A percentile compares a stretch with the other conserved stretches of the same genome.
Conservation (phyloP, 1,140 invertebrate species). For the Spodoptera frugiperda region DNA sequence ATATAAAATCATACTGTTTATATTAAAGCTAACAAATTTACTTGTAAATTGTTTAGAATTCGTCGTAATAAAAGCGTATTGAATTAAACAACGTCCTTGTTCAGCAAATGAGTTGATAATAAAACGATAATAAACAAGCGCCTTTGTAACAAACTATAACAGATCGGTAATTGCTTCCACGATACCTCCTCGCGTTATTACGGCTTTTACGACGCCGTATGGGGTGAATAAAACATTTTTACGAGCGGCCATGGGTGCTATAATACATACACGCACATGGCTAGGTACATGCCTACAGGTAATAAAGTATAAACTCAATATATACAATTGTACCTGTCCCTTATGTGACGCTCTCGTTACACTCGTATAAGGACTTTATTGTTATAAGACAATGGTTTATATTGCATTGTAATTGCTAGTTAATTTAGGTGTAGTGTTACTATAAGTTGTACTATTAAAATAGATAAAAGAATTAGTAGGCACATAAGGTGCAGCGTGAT, state of each 20-base stretch:
- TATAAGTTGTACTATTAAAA: no score
- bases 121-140: conserved; percentile 85
- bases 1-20: conserved; percentile 39
- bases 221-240: conserved; percentile 86
- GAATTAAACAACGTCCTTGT: conserved; percentile 82
- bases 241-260: conserved; percentile 83
- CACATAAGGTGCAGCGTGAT: no score
- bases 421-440: no score
- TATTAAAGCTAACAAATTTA: conserved; percentile 42
- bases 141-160: conserved; percentile 86
- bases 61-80: conserved; percentile 68
- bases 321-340: conserved; percentile 43
- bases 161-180: conserved; percentile 85
- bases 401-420: not conserved
- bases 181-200: conserved; percentile 85
- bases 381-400: conserved; percentile 20
- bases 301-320: conserved; percentile 57
- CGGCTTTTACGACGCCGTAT: conserved; percentile 85
- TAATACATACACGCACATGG: conserved; percentile 69
- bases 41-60: conserved; percentile 49
- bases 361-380: conserved; percentile 22
- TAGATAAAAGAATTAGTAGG: no score
- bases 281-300: conserved; percentile 56
- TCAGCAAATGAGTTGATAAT: conserved; percentile 83
- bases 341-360: conserved; percentile 12